phyloP scores from a whole-genome alignment of 2,797 vertebrate species.

The Erethizon dorsatum region DNA sequence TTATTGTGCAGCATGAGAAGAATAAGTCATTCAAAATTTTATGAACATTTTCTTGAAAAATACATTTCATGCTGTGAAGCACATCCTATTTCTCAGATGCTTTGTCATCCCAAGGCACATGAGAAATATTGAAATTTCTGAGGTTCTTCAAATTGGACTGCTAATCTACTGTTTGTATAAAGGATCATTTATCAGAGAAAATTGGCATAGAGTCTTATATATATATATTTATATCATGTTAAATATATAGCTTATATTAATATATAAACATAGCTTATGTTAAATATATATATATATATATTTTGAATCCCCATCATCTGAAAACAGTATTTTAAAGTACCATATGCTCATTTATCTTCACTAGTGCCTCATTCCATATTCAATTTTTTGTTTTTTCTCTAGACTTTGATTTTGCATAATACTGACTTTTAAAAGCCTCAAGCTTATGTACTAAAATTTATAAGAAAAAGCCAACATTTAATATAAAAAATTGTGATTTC shows the following conservation, averaged over 20 bases:
- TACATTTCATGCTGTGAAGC: conserved; percentile 80
- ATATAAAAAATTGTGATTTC: conserved; percentile 39
- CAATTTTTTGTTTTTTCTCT: background rate
- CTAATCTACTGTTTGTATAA: conserved; percentile 71
- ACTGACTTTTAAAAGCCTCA: background rate
- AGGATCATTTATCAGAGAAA: conserved; percentile 67
- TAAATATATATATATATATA: background rate
- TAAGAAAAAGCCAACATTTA: conserved; percentile 51
- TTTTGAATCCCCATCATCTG: background rate
- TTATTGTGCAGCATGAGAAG: conserved; percentile 84
- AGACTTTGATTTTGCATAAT: background rate
- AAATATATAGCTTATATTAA: background rate
- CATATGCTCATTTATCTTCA: conserved; percentile 1
- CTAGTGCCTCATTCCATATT: background rate
- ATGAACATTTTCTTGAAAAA: conserved; percentile 80
- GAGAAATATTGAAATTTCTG: conserved; percentile 84
- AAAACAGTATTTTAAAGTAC: background rate
- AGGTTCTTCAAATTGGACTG: conserved; percentile 60
- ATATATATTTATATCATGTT: no score
- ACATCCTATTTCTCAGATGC: conserved; percentile 71
- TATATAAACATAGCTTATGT: no score
- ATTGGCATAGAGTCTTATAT: conserved; percentile 31
- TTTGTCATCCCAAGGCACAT: conserved; percentile 84
- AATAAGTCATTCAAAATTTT: conserved; percentile 81
- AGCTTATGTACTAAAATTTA: background rate